Evolutionary conservation across 2,113 vertebrate species (phyloP).

Genomic region (Gopherus flavomarginatus): DNA sequence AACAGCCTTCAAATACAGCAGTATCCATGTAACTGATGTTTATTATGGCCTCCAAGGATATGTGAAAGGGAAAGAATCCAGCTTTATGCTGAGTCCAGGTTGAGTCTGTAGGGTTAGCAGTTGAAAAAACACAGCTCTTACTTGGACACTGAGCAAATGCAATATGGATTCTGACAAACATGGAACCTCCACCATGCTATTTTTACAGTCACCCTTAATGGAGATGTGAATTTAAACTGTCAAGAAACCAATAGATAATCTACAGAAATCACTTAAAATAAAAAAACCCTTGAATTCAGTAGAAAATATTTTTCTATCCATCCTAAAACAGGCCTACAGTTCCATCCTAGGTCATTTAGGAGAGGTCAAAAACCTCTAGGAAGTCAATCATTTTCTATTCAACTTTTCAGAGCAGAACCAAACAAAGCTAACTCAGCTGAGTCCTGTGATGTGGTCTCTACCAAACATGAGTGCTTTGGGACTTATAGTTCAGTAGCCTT

Average conservation of each 20-base stretch:
- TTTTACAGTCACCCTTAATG: not conserved
- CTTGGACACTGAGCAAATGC: not conserved
- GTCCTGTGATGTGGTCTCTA: not conserved
- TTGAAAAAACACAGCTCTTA: not conserved
- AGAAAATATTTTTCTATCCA: not conserved
- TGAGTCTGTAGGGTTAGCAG: not conserved
- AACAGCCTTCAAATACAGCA: not conserved
- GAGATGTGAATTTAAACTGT: not conserved
- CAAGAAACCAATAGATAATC: not conserved
- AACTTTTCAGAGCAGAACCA: not conserved
- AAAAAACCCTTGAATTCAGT: not conserved
- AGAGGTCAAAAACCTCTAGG: not conserved
- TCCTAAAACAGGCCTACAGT: not conserved
- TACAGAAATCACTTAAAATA: not conserved
- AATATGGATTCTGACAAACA: not conserved
- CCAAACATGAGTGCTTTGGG: not conserved
- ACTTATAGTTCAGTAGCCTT: not conserved
- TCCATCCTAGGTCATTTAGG: not conserved
- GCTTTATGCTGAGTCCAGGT: not conserved
- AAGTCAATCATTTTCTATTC: not conserved
- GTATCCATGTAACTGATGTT: not conserved
- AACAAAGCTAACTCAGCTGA: not conserved
- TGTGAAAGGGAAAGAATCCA: not conserved
- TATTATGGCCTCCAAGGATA: not conserved
- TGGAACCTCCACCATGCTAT: not conserved